These are phyloP conservation scores for Ochotona curzoniae DNA, from an alignment of 2,113 vertebrate species.

Conservation along the genomic window DNA sequence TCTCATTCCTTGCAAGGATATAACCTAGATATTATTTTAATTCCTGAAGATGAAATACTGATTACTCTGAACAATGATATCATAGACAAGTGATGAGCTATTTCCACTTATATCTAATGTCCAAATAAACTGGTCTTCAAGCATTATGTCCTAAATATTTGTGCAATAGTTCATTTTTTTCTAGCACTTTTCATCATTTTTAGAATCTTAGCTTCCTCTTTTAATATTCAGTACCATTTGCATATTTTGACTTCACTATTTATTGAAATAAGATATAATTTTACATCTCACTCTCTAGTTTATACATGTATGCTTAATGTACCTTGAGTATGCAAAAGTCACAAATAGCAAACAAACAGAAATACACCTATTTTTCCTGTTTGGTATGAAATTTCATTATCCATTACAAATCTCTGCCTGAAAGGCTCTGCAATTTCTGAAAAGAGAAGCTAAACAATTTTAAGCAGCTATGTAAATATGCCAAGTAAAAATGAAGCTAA, in stretches of 20 bases:
- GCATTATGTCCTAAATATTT: neutral
- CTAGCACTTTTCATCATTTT: constrained; percentile 15
- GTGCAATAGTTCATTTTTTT: constrained; percentile 27
- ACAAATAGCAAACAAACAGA: neutral
- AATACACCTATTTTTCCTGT: constrained; percentile 1
- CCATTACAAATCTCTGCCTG: constrained; percentile 44
- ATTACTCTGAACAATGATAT: neutral
- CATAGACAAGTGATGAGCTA: neutral
- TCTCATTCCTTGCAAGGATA: neutral
- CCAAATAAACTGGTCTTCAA: neutral
- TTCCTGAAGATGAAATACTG: constrained; percentile 21
- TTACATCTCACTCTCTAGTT: neutral
- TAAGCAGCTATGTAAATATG: constrained; percentile 64
- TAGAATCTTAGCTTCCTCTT: constrained; percentile 16
- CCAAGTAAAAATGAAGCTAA: constrained; percentile 65
- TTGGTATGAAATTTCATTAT: constrained; percentile 54
- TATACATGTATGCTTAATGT: neutral
- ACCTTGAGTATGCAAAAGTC: constrained; percentile 41
- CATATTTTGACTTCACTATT: neutral
- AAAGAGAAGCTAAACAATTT: constrained; percentile 63
- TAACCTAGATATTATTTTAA: constrained; percentile 46
- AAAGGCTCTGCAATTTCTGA: constrained; percentile 45
- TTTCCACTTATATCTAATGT: constrained; percentile 45
- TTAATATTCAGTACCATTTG: constrained; percentile 10
- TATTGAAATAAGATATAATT: neutral